Evolutionary conservation across 2,888 invertebrate species (phyloP).

Genomic region (Crossocerus cetratus): DNA sequence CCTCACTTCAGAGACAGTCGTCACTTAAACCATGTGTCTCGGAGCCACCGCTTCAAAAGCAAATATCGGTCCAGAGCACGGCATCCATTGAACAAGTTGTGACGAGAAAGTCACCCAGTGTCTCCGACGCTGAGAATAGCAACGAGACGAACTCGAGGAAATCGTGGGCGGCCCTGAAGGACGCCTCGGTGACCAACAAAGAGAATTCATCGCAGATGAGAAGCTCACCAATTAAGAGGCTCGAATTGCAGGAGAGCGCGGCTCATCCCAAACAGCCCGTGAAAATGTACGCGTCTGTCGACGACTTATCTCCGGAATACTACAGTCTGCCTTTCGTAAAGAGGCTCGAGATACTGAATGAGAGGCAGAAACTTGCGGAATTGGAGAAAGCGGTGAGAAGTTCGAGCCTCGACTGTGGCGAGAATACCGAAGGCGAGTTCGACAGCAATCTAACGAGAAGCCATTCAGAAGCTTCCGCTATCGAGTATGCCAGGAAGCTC

Average conservation of each 20-base stretch:
- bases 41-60: conserved; percentile 21
- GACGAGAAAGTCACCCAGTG: conserved; percentile 14
- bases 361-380: conserved; percentile 90
- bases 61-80: conserved; percentile 9
- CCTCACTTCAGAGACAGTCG: conserved; percentile 4
- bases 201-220: conserved; percentile 58
- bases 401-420: conserved; percentile 87
- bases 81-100: conserved; percentile 3
- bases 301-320: conserved; percentile 92
- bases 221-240: conserved; percentile 59
- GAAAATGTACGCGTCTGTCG: conserved; percentile 90
- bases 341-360: conserved; percentile 91
- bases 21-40: neutral
- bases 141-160: conserved; percentile 79
- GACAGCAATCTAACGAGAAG: conserved; percentile 84
- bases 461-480: conserved; percentile 89
- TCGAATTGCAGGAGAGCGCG: conserved; percentile 65
- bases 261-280: conserved; percentile 70
- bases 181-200: conserved; percentile 78
- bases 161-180: conserved; percentile 88
- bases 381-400: conserved; percentile 88
- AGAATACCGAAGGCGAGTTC: conserved; percentile 80
- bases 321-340: conserved; percentile 92
- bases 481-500: conserved; percentile 79
- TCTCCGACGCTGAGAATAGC: neutral